Percentiles rank a stretch among this genome's conserved stretches.
phyloP scores from a whole-genome alignment of 2,113 vertebrate genomes.

The Osmerus eperlanus region DNA sequence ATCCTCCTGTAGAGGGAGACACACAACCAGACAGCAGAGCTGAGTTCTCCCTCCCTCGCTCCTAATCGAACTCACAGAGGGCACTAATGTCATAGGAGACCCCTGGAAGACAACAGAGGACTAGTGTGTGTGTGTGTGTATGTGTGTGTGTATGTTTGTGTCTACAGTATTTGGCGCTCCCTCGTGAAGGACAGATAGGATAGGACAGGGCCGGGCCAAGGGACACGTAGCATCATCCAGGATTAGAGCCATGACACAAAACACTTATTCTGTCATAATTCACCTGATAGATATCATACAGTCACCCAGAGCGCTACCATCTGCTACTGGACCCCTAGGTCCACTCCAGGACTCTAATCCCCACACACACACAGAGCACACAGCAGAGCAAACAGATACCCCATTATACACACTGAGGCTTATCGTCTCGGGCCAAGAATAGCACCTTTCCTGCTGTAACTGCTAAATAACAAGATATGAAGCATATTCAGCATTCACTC shows the following conservation, averaged over 20 bases:
- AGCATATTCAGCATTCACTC: too few relatives aligned
- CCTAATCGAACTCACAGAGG: too few relatives aligned
- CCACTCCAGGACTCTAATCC: conserved; percentile 9
- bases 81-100: too few relatives aligned
- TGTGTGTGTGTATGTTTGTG: background rate
- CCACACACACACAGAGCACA: background rate
- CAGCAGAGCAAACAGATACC: background rate
- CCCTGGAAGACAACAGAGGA: background rate
- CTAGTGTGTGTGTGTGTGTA: conserved; percentile 2
- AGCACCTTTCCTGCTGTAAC: too few relatives aligned
- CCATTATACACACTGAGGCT: background rate
- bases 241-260: background rate
- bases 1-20: conserved; percentile 42
- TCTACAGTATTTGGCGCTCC: background rate
- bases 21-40: conserved; percentile 3
- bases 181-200: background rate
- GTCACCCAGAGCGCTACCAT: background rate
- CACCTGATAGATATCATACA: background rate
- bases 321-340: background rate
- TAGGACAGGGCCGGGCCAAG: too few relatives aligned
- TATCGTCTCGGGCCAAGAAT: too few relatives aligned
- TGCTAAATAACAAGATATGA: too few relatives aligned
- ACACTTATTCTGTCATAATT: background rate
- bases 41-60: background rate
- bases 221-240: background rate